phyloP scores from a whole-genome alignment of 2,113 vertebrate species.

The Muscicapa adusta region DNA sequence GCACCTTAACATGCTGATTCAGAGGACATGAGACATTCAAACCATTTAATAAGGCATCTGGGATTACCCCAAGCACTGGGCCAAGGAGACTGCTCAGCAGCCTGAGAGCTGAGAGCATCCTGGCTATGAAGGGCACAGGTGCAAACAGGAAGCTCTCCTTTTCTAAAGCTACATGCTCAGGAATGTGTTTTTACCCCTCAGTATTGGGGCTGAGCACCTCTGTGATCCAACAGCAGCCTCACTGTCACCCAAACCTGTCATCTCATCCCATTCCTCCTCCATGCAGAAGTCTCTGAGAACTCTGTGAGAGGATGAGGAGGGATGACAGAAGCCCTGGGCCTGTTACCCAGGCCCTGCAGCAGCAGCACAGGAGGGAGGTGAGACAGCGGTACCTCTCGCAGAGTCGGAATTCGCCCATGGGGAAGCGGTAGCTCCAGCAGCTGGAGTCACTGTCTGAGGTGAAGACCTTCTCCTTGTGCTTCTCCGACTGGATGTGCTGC shows the following conservation, averaged over 20 bases:
- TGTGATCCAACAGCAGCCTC: background rate
- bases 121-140: background rate
- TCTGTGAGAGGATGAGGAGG: background rate
- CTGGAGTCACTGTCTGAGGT: constrained; percentile 87
- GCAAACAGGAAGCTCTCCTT: background rate
- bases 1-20: background rate
- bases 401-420: constrained; percentile 80
- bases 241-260: background rate
- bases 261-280: background rate
- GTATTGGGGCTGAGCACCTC: background rate
- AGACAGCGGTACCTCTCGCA: constrained; percentile 77
- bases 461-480: constrained; percentile 94
- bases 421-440: constrained; percentile 90
- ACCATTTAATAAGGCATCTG: background rate
- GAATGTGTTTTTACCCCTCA: background rate
- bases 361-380: background rate
- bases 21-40: background rate
- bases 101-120: background rate
- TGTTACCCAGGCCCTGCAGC: background rate
- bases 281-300: background rate
- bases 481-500: constrained; percentile 91
- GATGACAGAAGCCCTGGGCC: background rate
- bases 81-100: background rate
- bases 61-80: background rate
- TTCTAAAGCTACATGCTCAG: background rate